Evolutionary conservation across 2,888 invertebrate genomes (phyloP), one percentile per base, ranked within the genome.

Genomic region (Drosophila imparisetae): DNA sequence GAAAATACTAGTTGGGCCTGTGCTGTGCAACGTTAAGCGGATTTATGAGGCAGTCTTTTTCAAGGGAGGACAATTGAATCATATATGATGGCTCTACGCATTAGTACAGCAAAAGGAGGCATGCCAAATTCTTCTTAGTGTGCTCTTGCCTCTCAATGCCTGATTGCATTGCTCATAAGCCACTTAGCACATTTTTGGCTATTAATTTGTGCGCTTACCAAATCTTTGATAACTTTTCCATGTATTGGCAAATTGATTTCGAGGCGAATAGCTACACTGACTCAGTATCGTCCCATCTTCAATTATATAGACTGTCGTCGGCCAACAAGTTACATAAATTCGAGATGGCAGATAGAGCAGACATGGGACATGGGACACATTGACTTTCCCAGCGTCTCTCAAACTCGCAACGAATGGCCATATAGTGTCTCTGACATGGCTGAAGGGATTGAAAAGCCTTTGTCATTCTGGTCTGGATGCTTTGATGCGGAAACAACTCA

Each of bases 1-100:
- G 32, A 10, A n/a, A n/a, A 3, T 4, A 24, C 24, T 1, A 15
- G 8, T 24, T 27, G 24, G 15, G 8, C 2, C 0, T 24, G 13
- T 30, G 29, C 50, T 29, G 30, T 34, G 27, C 8, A 24, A 40
- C 27, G 55, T 59, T 76, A 78, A 78, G 79, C 79, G 38, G 54
- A 54, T 73, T 74, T 63, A 55, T 67, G 49, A 32, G 15, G 10
- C 50, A 38, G 13, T 21, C 64, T 8, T 13, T 48, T 21, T 6
- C 21, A 13, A 13, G 21, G 21, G 0, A 13, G 13, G 0, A 42
- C 13, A 42, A n/a, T n/a, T n/a, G 1, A 40, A n/a, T n/a, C 10
- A n/a, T n/a, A 40, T n/a, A 13, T 13, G 6, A 21, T 13, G 21
- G 6, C 42, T 1, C 3, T 42, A 4, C 40, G 5, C n/a, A 40